Evolutionary conservation across 2,888 invertebrate genomes (phyloP), one percentile per base, ranked within the genome.

Genomic region (Augiades crinisus): DNA sequence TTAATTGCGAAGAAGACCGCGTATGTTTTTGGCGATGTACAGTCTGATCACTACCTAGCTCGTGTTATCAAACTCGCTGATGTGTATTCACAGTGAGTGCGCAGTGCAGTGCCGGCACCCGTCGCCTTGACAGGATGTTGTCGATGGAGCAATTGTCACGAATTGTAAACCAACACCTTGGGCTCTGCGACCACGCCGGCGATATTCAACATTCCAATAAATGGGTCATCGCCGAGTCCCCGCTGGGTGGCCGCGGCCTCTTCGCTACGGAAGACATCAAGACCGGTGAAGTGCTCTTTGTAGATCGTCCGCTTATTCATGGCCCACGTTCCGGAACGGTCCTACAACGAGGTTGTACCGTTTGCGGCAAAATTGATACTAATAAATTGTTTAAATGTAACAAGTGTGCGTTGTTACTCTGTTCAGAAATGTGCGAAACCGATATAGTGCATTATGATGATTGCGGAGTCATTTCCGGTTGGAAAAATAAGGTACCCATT

Each of bases 351-450:
- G 90, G 92, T 53, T 95, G 95, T 74, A 91, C 92, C 1, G 91
- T 90, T 60, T 95, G 95, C 67, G 91, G 91, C 62, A 91, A 90
- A 60, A 66, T 90, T 45, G 78, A 87, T 55, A 64, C 69, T 30
- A 78, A 85, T 55, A 62, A 63, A 8, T 79, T 80, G 57, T 75
- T 75, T 55, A 72, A 91, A 36, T 95, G 95, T 70, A 78, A 89
- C 33, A 90, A 86, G 41, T 96, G 95, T 70, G 92, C 93, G 2
- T 84, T 95, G 62, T 92, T 93, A 12, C 82, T 96, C 31, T 96
- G 96, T 74, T 91, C 92, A 6, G 78, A 82, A 47, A 69, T 78
- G 53, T 96, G 96, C 75, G 90, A 93, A 69, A 88, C 91, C 61
- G 89, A 91, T 3, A 67, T 76, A 24, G 61, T 65, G 16, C 95